A percentile compares a stretch with the other conserved stretches of the same genome.
Evolutionary conservation across 2,888 invertebrate species (phyloP).

Genomic region (Euproctis similis): DNA sequence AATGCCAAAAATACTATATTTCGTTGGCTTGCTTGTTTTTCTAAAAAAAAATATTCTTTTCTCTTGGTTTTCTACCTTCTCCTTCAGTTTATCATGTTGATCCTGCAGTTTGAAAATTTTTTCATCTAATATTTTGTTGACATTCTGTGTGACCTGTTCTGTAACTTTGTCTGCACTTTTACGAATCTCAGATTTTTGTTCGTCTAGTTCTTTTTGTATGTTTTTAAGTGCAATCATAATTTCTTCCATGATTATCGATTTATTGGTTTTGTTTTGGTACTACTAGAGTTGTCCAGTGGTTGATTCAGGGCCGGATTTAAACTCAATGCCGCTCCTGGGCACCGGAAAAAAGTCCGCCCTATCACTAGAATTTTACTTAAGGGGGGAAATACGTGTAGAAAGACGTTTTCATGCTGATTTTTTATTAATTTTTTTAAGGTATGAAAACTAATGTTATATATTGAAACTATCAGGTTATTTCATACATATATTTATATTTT

Average conservation of each 20-base stretch:
- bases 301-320: neutral
- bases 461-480: no score
- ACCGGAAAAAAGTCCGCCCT: no score
- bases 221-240: neutral
- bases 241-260: conserved; percentile 2
- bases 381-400: no score
- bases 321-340: no score
- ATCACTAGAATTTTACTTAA: no score
- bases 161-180: conserved; percentile 19
- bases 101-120: conserved; percentile 4
- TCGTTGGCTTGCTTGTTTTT: conserved; percentile 6
- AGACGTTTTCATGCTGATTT: no score
- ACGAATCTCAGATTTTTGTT: conserved; percentile 16
- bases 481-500: no score
- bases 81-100: conserved; percentile 7
- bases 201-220: conserved; percentile 16
- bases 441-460: no score
- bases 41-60: conserved; percentile 2
- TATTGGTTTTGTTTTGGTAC: conserved; percentile 1
- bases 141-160: conserved; percentile 47
- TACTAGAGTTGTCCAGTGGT: conserved; percentile 1
- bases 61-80: neutral
- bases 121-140: conserved; percentile 13
- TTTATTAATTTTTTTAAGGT: no score
- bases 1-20: neutral